These are phyloP conservation scores for Argyrosomus japonicus DNA, from an alignment of 2,113 vertebrate genomes.

Conservation along the genomic window DNA sequence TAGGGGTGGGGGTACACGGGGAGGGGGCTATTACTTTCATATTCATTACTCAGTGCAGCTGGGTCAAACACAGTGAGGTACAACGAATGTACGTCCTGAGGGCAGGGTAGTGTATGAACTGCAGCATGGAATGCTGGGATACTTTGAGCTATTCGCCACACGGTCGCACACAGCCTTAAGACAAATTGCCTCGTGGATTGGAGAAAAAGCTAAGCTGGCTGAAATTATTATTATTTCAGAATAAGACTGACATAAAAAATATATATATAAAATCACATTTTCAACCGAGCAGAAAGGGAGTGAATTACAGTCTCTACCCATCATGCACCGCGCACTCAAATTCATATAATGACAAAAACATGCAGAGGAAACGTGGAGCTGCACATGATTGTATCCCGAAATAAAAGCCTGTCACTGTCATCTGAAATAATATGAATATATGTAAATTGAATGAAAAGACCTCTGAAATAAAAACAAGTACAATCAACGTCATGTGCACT, in stretches of 20 bases:
- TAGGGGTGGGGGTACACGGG: no score
- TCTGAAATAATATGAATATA: slow-evolving; percentile 68
- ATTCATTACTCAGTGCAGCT: slow-evolving; percentile 41
- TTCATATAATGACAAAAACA: slow-evolving; percentile 47
- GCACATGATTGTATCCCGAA: slow-evolving; percentile 23
- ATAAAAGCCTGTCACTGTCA: slow-evolving; percentile 54
- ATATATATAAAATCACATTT: slow-evolving; percentile 25
- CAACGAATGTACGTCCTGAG: slow-evolving; percentile 43
- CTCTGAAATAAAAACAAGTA: slow-evolving; percentile 73
- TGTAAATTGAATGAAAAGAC: slow-evolving; percentile 65
- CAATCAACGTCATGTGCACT: slow-evolving; percentile 81
- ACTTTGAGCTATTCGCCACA: neutral
- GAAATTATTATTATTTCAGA: slow-evolving; percentile 36
- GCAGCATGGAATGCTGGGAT: slow-evolving; percentile 29
- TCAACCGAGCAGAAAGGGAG: slow-evolving; percentile 42
- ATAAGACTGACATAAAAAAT: slow-evolving; percentile 34
- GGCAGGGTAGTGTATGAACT: slow-evolving; percentile 18
- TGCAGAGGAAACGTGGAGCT: slow-evolving; percentile 32
- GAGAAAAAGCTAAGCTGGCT: slow-evolving; percentile 8
- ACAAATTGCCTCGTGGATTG: slow-evolving; percentile 26
- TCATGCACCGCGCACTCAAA: slow-evolving; percentile 30
- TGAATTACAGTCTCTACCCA: slow-evolving; percentile 23
- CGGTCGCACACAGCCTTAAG: slow-evolving; percentile 35
- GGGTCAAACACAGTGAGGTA: slow-evolving; percentile 29
- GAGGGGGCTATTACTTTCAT: neutral